A percentile compares a stretch with the other conserved stretches of the same genome.
These are phyloP conservation scores for Smutsia gigantea DNA, from an alignment of 2,797 vertebrate genomes.

Conservation along the genomic window DNA sequence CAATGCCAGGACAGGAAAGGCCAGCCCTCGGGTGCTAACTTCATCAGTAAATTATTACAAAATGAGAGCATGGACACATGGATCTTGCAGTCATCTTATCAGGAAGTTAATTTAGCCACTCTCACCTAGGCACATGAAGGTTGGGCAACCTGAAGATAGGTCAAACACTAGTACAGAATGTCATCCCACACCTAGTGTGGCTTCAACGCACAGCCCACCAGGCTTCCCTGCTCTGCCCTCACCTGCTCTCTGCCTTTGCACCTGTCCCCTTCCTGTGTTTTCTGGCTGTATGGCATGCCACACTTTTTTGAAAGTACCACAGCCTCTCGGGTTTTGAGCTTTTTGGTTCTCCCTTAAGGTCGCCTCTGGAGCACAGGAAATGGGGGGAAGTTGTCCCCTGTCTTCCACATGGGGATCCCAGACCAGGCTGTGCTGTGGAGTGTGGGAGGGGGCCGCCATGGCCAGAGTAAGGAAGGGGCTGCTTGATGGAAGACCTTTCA, in stretches of 20 bases:
- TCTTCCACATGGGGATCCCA: not conserved
- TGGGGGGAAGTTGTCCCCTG: rapidly evolving
- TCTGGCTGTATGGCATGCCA: not conserved
- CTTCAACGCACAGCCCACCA: rapidly evolving
- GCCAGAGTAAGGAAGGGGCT: not conserved
- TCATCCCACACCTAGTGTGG: rapidly evolving
- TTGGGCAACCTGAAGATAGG: not conserved
- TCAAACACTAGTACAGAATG: not conserved
- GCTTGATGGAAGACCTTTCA: not conserved
- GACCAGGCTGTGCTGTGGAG: no score
- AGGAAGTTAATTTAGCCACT: not conserved
- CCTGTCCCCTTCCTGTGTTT: no score
- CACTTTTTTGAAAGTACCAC: not conserved
- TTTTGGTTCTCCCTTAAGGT: not conserved
- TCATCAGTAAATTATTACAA: not conserved
- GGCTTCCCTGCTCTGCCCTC: not conserved
- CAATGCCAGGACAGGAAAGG: not conserved
- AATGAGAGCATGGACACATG: not conserved
- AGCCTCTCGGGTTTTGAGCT: not conserved
- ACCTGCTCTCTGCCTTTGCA: not conserved
- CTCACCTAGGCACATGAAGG: not conserved
- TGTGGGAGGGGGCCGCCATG: not conserved
- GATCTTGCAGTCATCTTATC: not conserved
- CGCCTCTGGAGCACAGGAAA: not conserved
- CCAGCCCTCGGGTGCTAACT: not conserved